Percentiles rank a stretch among this genome's conserved stretches.
phyloP scores from a whole-genome alignment of 2,113 vertebrate species.

The Tachysurus fulvidraco region DNA sequence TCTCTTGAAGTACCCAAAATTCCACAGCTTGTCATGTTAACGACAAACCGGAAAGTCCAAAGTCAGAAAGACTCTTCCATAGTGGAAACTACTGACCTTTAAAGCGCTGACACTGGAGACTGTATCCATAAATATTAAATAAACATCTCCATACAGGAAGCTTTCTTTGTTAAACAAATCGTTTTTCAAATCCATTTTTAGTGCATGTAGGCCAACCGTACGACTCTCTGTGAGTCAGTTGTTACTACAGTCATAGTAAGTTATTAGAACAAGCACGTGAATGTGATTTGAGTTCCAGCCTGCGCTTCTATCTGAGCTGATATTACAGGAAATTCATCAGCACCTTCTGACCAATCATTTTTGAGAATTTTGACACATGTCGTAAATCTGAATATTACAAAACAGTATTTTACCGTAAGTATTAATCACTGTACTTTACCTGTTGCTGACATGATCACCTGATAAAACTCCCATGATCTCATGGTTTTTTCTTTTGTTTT shows the following conservation, averaged over 20 bases:
- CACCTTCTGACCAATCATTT: background rate
- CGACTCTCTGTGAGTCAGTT: background rate
- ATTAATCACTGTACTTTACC: constrained; percentile 16
- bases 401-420: background rate
- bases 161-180: background rate
- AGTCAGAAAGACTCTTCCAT: background rate
- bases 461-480: constrained; percentile 17
- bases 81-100: constrained; percentile 7
- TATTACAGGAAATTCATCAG: background rate
- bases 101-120: background rate
- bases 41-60: background rate
- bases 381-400: background rate
- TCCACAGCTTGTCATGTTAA: background rate
- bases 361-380: background rate
- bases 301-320: background rate
- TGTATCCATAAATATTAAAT: background rate
- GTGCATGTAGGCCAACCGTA: background rate
- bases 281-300: background rate
- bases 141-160: background rate
- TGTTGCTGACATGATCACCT: constrained; percentile 27
- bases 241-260: background rate
- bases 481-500: background rate
- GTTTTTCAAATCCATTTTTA: background rate
- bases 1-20: background rate
- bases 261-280: background rate